A percentile compares a stretch with the other conserved stretches of the same genome.
phyloP scores from a whole-genome alignment of 2,888 invertebrate genomes.

The Patella ulyssiponensis region DNA sequence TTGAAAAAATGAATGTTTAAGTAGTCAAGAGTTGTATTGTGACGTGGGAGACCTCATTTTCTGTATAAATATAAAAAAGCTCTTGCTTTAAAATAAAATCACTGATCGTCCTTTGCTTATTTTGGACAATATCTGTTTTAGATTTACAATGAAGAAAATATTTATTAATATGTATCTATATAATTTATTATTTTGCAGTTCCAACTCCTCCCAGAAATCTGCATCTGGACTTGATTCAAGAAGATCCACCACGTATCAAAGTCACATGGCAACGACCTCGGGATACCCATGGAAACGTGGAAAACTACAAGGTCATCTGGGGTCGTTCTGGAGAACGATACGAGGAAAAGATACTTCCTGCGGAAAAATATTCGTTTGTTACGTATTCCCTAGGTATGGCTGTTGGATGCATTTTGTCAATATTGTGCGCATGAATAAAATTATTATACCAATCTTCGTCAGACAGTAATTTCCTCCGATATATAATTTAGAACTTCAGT shows the following conservation, averaged over 20 bases:
- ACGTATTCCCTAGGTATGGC: constrained; percentile 39
- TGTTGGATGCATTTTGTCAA: neutral
- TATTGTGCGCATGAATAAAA: too few relatives aligned
- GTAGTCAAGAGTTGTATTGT: too few relatives aligned
- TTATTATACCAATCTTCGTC: too few relatives aligned
- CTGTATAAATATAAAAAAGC: too few relatives aligned
- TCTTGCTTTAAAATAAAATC: neutral
- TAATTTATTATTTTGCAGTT: constrained; percentile 64
- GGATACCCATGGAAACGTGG: constrained; percentile 86
- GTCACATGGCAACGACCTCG: constrained; percentile 93
- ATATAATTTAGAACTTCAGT: too few relatives aligned
- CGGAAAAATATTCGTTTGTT: constrained; percentile 42
- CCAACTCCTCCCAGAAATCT: constrained; percentile 73
- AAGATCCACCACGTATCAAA: constrained; percentile 90
- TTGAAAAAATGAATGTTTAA: neutral
- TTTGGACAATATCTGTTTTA: neutral
- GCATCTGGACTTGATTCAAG: constrained; percentile 81
- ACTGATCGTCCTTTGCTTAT: neutral
- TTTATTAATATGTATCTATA: too few relatives aligned
- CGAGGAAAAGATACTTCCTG: constrained; percentile 50
- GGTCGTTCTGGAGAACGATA: constrained; percentile 60
- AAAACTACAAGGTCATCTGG: constrained; percentile 62
- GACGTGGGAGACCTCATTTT: too few relatives aligned
- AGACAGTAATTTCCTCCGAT: too few relatives aligned
- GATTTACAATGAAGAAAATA: neutral